Conservation (phyloP, 1,140 invertebrate species). For the Brachionus manjavacas region DNA sequence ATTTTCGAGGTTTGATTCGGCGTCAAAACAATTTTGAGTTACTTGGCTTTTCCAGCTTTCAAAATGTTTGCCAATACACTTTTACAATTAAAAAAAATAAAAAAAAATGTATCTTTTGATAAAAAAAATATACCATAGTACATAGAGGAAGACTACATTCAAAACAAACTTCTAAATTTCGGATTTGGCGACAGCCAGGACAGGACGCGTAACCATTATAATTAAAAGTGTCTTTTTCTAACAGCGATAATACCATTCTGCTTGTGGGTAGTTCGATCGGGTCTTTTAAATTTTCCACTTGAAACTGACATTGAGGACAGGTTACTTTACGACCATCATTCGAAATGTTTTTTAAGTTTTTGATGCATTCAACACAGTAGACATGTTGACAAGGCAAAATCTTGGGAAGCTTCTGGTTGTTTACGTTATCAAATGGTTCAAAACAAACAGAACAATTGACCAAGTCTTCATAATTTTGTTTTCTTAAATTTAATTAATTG, state of each 20-base stretch:
- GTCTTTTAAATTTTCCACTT: background rate
- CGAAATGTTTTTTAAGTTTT: conserved; percentile 3
- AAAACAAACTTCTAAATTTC: conserved; percentile 41
- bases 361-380: conserved; percentile 36
- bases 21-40: background rate
- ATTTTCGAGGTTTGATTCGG: background rate
- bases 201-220: conserved; percentile 27
- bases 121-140: background rate
- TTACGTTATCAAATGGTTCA: conserved; percentile 9
- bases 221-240: conserved; percentile 39
- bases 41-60: conserved; percentile 27
- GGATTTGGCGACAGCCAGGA: conserved; percentile 22
- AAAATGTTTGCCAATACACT: conserved; percentile 37
- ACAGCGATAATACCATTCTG: conserved; percentile 20
- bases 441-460: conserved; percentile 37
- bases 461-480: conserved; percentile 32
- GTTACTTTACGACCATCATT: background rate
- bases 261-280: conserved; percentile 20
- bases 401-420: conserved; percentile 11
- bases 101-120: background rate
- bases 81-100: background rate
- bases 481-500: background rate
- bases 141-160: conserved; percentile 37
- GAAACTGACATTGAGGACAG: conserved; percentile 29
- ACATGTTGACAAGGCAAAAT: conserved; percentile 40